Evolutionary conservation across 2,113 vertebrate genomes (phyloP).

Genomic region (Melanocharis versteri): DNA sequence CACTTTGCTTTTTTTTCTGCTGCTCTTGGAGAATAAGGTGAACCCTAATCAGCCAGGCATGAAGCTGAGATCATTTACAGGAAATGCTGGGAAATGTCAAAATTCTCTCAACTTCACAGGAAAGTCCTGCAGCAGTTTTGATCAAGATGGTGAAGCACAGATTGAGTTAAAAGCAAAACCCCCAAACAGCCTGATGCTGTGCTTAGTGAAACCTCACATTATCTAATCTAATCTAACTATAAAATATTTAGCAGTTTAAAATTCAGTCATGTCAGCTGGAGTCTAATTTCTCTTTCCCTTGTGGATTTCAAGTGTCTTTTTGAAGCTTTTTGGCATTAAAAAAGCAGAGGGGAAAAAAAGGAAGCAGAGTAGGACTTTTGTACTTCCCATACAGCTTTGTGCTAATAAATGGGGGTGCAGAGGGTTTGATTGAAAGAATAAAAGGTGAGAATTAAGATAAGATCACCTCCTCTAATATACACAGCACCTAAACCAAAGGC

Average conservation of each 20-base stretch:
- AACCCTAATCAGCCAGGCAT: neutral
- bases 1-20: neutral
- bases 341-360: neutral
- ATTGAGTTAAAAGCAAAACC: neutral
- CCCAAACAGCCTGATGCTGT: neutral
- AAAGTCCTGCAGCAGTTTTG: neutral
- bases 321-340: neutral
- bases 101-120: neutral
- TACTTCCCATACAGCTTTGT: neutral
- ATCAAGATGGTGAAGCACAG: neutral
- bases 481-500: neutral
- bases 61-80: neutral
- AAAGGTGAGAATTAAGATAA: neutral
- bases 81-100: neutral
- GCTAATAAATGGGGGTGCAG: neutral
- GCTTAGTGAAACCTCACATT: neutral
- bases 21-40: neutral
- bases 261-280: slow-evolving; percentile 24
- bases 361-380: neutral
- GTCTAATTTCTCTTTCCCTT: slow-evolving; percentile 22
- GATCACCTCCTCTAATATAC: neutral
- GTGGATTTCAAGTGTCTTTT: slow-evolving; percentile 19
- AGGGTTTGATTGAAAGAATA: neutral
- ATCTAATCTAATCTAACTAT: neutral
- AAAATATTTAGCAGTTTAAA: slow-evolving; percentile 28